Conservation (phyloP, 2,888 invertebrate genomes). For the Acrobasis consociella region DNA sequence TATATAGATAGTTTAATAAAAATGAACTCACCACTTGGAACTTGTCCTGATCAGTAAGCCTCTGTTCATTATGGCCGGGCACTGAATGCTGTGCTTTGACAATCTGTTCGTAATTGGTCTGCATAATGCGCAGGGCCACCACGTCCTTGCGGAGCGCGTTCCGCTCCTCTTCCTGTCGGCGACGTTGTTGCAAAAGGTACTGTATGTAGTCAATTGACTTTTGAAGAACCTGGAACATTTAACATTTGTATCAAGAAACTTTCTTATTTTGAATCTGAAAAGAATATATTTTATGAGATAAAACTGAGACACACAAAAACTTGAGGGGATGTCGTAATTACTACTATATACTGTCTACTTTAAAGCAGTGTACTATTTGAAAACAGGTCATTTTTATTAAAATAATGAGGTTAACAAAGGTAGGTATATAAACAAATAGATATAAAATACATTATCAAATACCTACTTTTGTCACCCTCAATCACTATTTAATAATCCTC, state of each 20-base stretch:
- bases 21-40: slow-evolving; percentile 93
- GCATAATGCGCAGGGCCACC: slow-evolving; percentile 95
- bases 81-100: slow-evolving; percentile 97
- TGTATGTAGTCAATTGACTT: slow-evolving; percentile 97
- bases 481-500: too few species aligned
- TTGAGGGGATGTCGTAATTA: too few species aligned
- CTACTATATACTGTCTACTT: too few species aligned
- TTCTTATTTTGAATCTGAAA: too few species aligned
- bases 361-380: too few species aligned
- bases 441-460: too few species aligned
- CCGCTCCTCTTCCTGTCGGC: slow-evolving; percentile 97
- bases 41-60: slow-evolving; percentile 97
- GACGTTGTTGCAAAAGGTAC: slow-evolving; percentile 94
- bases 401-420: too few species aligned
- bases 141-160: slow-evolving; percentile 95
- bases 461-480: too few species aligned
- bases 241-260: neutral
- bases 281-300: too few species aligned
- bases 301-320: too few species aligned
- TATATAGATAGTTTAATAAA: neutral
- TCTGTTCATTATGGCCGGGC: slow-evolving; percentile 92
- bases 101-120: slow-evolving; percentile 97
- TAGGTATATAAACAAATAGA: too few species aligned
- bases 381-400: too few species aligned
- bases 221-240: slow-evolving; percentile 87